A percentile compares a stretch with the other conserved stretches of the same genome.
phyloP scores from a whole-genome alignment of 2,888 invertebrate species.

The Syrphus vitripennis region DNA sequence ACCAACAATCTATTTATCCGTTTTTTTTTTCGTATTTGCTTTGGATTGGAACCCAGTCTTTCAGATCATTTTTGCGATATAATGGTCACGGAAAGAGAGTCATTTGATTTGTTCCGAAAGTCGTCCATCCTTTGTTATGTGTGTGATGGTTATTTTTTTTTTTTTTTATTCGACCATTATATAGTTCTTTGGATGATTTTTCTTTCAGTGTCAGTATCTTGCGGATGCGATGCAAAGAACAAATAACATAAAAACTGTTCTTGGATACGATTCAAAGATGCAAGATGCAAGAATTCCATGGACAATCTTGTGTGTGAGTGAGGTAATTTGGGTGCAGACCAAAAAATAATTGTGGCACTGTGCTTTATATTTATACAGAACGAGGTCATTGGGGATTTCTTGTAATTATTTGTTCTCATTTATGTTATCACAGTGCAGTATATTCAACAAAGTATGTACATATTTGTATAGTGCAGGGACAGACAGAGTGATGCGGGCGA shows the following conservation, averaged over 20 bases:
- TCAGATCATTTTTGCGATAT: conserved; percentile 63
- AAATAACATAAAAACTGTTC: conserved; percentile 32
- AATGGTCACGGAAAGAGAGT: conserved; percentile 70
- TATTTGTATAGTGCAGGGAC: neutral
- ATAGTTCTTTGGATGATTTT: conserved; percentile 1
- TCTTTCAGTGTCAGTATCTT: conserved; percentile 18
- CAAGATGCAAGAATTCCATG: conserved; percentile 61
- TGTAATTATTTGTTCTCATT: conserved; percentile 69
- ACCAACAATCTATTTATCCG: neutral
- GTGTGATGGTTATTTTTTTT: conserved; percentile 5
- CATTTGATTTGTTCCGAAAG: conserved; percentile 70
- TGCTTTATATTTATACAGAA: conserved; percentile 30
- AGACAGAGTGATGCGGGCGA: neutral
- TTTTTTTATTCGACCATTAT: neutral
- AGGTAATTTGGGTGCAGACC: conserved; percentile 71
- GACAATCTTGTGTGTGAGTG: conserved; percentile 56
- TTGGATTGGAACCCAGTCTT: neutral
- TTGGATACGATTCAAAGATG: conserved; percentile 69
- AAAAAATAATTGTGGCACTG: conserved; percentile 64
- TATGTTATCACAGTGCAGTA: conserved; percentile 48
- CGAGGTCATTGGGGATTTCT: conserved; percentile 64
- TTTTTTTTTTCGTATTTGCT: neutral
- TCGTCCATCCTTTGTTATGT: conserved; percentile 62
- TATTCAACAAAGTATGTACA: neutral
- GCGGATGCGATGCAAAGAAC: conserved; percentile 28